phyloP scores from a whole-genome alignment of 2,113 vertebrate genomes.

The Hydrolagus affinis region DNA sequence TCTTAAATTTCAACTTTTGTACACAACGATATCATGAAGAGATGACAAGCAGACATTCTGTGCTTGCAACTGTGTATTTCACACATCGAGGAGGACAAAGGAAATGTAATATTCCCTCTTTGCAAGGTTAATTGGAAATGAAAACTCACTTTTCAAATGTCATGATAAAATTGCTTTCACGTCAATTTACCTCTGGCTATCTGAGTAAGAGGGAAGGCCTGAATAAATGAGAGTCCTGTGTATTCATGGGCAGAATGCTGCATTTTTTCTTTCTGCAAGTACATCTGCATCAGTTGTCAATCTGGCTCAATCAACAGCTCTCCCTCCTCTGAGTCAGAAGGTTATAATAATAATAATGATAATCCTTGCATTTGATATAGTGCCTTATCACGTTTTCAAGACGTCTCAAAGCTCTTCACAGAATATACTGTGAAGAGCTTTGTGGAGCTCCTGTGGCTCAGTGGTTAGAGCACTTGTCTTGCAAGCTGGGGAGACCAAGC shows the following conservation, averaged over 20 bases:
- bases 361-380: too few relatives aligned
- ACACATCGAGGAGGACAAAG: conserved; percentile 45
- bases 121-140: conserved; percentile 62
- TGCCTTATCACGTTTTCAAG: too few relatives aligned
- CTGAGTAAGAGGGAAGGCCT: background rate
- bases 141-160: conserved; percentile 56
- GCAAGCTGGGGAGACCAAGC: too few relatives aligned
- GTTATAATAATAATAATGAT: too few relatives aligned
- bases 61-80: conserved; percentile 2
- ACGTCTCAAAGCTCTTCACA: too few relatives aligned
- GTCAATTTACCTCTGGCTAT: conserved; percentile 51
- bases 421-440: too few relatives aligned
- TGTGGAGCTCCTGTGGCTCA: too few relatives aligned
- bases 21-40: background rate
- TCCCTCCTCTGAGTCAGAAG: too few relatives aligned
- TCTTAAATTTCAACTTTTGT: background rate
- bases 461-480: too few relatives aligned
- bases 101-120: conserved; percentile 51
- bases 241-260: background rate
- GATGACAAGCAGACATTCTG: background rate
- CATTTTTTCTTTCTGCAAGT: too few relatives aligned
- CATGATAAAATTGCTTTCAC: conserved; percentile 48
- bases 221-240: background rate
- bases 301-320: too few relatives aligned
- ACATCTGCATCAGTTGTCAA: too few relatives aligned